A percentile compares a stretch with the other conserved stretches of the same genome.
Conservation (phyloP, 2,113 vertebrate genomes). For the Platysteira castanea region DNA sequence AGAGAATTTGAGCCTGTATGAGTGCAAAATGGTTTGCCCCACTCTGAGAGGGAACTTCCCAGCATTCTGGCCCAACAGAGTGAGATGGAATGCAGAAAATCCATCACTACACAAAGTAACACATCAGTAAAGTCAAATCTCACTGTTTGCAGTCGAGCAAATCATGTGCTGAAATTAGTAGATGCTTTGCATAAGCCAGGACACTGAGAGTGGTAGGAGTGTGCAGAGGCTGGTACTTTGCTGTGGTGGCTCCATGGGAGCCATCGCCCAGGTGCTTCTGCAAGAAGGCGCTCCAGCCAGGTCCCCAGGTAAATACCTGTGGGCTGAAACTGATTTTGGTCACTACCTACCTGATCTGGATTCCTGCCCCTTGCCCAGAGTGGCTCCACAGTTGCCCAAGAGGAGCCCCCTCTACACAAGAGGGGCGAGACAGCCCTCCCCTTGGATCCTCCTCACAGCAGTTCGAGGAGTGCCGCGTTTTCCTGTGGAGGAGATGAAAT, state of each 20-base stretch:
- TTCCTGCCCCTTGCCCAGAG: neutral
- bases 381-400: neutral
- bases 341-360: neutral
- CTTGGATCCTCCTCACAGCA: neutral
- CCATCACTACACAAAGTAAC: neutral
- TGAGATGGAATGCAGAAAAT: neutral
- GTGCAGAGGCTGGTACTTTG: neutral
- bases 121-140: neutral
- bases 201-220: neutral
- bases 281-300: neutral
- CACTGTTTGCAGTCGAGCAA: neutral
- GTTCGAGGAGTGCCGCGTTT: neutral
- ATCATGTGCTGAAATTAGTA: neutral
- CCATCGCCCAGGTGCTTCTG: neutral
- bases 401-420: neutral
- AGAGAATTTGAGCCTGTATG: conserved; percentile 7
- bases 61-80: neutral
- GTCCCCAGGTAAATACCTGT: neutral
- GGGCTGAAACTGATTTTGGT: neutral
- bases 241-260: neutral
- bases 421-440: neutral
- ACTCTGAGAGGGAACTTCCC: neutral
- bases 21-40: neutral
- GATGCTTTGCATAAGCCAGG: neutral
- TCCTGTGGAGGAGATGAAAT: neutral